These are phyloP conservation scores for Buphagus erythrorhynchus DNA, from an alignment of 2,797 vertebrate species.

Conservation along the genomic window DNA sequence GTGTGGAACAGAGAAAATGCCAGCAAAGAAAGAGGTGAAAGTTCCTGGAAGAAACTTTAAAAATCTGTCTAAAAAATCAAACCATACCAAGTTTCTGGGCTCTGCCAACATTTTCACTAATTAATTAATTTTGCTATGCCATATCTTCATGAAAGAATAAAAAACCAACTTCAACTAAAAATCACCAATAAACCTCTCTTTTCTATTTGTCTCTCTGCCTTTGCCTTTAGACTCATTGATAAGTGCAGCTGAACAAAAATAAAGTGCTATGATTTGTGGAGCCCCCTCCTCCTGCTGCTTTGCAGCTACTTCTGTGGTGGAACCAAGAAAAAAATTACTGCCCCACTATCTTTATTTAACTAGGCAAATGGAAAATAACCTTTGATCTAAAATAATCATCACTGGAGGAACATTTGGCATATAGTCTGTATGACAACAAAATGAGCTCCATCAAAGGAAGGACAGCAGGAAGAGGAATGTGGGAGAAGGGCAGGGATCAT, in stretches of 20 bases:
- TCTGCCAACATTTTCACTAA: not conserved
- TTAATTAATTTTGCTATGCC: not conserved
- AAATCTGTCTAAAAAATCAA: not conserved
- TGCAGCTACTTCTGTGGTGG: not conserved
- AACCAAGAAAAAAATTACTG: not conserved
- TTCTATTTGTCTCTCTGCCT: not conserved
- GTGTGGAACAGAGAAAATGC: not conserved
- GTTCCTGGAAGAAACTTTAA: not conserved
- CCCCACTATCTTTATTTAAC: not conserved
- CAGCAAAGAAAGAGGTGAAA: not conserved
- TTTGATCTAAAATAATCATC: not conserved
- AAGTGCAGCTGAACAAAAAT: not conserved
- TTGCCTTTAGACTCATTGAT: not conserved
- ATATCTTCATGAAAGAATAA: not conserved
- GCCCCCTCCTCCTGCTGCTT: not conserved
- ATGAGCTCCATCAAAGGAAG: conserved; percentile 24
- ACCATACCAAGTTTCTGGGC: not conserved
- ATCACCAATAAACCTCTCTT: accelerated
- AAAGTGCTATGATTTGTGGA: not conserved
- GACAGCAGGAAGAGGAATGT: not conserved
- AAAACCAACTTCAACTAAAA: not conserved
- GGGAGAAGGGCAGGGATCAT: not conserved
- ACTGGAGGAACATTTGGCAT: not conserved
- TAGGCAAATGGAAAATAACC: not conserved
- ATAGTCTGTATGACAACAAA: not conserved